phyloP scores from a whole-genome alignment of 92 coral and sea anemone species.

The Heteractis magnifica region DNA sequence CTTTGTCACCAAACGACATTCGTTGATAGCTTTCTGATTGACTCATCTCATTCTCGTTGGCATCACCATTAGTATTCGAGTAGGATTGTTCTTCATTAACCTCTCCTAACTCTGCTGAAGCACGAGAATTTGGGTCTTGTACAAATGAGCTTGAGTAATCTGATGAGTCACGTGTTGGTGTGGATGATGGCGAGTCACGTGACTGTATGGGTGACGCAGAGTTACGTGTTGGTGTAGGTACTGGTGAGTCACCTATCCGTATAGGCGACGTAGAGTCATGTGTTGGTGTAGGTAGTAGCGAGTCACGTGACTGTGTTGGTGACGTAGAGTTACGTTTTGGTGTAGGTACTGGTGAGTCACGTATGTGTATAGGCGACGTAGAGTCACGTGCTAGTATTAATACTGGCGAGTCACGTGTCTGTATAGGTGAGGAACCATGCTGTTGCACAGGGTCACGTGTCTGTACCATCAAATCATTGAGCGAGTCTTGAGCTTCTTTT shows the following conservation, averaged over 20 bases:
- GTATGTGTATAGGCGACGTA: not conserved
- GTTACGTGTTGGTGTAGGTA: not conserved
- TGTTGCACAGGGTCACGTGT: not conserved
- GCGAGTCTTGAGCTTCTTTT: not conserved
- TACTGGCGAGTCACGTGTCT: not conserved
- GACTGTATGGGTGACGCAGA: not conserved
- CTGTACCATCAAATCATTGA: not conserved
- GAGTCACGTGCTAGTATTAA: not conserved
- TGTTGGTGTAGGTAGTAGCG: not conserved
- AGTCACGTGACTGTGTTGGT: not conserved
- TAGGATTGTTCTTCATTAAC: not conserved
- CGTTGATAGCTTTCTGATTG: not conserved
- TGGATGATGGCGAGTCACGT: not conserved
- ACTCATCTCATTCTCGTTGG: not conserved
- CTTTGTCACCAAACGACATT: not conserved
- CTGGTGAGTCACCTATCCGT: not conserved
- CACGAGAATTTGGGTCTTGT: too few species aligned
- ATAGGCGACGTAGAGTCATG: not conserved
- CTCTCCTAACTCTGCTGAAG: not conserved
- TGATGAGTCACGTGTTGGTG: not conserved
- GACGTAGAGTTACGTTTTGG: not conserved
- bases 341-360: not conserved
- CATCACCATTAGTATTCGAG: not conserved
- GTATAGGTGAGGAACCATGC: not conserved
- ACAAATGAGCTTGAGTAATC: too few species aligned